Percentiles rank a stretch among this genome's conserved stretches.
phyloP scores from a whole-genome alignment of 2,797 vertebrate genomes.

The Argya squamiceps region DNA sequence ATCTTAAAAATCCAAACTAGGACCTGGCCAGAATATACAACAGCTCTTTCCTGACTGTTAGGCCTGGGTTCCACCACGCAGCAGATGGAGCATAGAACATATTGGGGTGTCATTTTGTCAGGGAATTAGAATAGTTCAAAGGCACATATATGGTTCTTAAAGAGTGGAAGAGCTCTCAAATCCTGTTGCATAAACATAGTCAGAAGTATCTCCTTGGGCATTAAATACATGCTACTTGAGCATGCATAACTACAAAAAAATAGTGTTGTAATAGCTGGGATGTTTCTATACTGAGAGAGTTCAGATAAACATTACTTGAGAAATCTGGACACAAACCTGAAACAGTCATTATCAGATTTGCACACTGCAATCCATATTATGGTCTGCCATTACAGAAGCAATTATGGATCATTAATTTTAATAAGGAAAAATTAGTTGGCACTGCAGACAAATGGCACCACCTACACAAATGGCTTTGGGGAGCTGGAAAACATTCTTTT shows the following conservation, averaged over 20 bases:
- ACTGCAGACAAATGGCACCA: neutral
- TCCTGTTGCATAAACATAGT: neutral
- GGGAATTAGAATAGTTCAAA: neutral
- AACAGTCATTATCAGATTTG: neutral
- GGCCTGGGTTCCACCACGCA: neutral
- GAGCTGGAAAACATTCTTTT: neutral
- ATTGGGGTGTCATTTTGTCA: neutral
- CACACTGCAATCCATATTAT: neutral
- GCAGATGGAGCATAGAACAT: fast-evolving
- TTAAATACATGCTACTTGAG: neutral
- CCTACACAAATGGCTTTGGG: neutral
- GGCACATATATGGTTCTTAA: neutral
- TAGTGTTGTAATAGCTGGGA: fast-evolving
- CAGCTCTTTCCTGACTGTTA: neutral
- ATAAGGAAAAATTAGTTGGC: neutral
- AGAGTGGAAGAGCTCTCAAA: neutral
- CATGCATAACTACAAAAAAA: neutral
- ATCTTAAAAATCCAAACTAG: neutral
- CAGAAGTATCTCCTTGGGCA: neutral
- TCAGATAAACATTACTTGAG: neutral
- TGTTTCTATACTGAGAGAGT: neutral
- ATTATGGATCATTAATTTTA: constrained; percentile 27
- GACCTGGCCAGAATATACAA: neutral
- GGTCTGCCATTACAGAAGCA: neutral
- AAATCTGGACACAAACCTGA: neutral